Percentiles rank a stretch among this genome's conserved stretches.
These are phyloP conservation scores for Ischnura elegans DNA, from an alignment of 2,888 invertebrate genomes.

Conservation along the genomic window DNA sequence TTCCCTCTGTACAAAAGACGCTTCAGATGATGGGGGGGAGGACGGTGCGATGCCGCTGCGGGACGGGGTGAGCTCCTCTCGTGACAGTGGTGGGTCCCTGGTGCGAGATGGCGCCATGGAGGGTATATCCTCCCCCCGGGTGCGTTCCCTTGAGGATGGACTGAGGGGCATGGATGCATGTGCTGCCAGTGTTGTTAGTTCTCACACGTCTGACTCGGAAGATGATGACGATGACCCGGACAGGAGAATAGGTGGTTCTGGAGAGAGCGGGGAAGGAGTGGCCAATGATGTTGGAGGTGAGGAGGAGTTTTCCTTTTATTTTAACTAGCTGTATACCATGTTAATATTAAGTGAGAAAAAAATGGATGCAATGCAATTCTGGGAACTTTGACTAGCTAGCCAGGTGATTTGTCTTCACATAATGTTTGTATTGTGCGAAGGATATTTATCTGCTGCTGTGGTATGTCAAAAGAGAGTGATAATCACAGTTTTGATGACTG, in stretches of 20 bases:
- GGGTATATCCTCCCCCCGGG: conserved; percentile 36
- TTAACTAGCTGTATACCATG: not conserved
- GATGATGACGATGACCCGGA: conserved; percentile 52
- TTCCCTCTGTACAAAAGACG: conserved; percentile 38
- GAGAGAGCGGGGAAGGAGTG: conserved; percentile 41
- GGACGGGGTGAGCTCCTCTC: not conserved
- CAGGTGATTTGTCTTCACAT: too few relatives aligned
- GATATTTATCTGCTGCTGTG: too few relatives aligned
- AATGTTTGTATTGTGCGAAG: too few relatives aligned
- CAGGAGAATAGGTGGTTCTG: conserved; percentile 3
- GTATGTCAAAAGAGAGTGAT: too few relatives aligned
- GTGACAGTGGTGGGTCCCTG: not conserved
- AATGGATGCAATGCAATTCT: too few relatives aligned
- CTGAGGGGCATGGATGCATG: conserved; percentile 7
- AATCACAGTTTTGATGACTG: too few relatives aligned
- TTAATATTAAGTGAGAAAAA: too few relatives aligned
- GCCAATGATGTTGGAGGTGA: conserved; percentile 48
- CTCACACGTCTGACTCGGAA: conserved; percentile 51
- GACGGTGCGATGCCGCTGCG: conserved; percentile 19
- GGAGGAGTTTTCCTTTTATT: not conserved
- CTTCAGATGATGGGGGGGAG: conserved; percentile 19
- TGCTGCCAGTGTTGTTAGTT: conserved; percentile 59
- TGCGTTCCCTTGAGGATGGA: not conserved
- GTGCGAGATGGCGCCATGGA: not conserved
- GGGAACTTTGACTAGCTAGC: too few relatives aligned